phyloP scores from a whole-genome alignment of 2,113 vertebrate species.

The Myiopsitta monachus region DNA sequence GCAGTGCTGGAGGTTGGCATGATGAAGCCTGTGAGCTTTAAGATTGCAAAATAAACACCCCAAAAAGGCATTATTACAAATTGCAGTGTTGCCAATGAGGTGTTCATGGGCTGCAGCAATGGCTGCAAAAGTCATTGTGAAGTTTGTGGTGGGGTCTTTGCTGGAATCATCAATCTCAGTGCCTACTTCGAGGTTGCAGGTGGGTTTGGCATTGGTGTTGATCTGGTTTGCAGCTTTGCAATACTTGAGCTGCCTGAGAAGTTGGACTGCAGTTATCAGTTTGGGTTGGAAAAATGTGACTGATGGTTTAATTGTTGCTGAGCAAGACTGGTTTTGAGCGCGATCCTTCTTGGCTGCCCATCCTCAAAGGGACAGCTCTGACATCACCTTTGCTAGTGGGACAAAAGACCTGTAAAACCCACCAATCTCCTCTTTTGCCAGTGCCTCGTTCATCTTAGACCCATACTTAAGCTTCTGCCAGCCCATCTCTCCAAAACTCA shows the following conservation, averaged over 20 bases:
- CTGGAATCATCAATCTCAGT: background rate
- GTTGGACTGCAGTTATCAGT: background rate
- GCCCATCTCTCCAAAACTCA: background rate
- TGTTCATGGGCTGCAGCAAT: background rate
- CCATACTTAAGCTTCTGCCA: background rate
- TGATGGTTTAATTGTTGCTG: background rate
- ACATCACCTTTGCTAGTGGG: fast-evolving
- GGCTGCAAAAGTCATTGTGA: background rate
- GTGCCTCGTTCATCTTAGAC: background rate
- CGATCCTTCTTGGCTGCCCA: background rate
- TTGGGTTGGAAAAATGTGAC: background rate
- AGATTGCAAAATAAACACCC: background rate
- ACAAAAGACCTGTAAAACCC: background rate
- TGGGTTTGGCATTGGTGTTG: background rate
- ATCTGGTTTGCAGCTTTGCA: background rate
- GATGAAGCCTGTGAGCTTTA: background rate
- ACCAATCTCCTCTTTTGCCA: background rate
- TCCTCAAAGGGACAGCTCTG: background rate
- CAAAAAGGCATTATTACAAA: background rate
- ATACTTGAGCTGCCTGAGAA: background rate
- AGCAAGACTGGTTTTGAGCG: fast-evolving
- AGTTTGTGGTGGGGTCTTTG: background rate
- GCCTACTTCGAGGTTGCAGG: background rate
- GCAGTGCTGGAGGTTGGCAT: background rate
- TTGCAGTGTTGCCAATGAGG: fast-evolving